Base-by-base conservation (phyloP, 1,140 invertebrate species). In the Delia radicum region DNA sequence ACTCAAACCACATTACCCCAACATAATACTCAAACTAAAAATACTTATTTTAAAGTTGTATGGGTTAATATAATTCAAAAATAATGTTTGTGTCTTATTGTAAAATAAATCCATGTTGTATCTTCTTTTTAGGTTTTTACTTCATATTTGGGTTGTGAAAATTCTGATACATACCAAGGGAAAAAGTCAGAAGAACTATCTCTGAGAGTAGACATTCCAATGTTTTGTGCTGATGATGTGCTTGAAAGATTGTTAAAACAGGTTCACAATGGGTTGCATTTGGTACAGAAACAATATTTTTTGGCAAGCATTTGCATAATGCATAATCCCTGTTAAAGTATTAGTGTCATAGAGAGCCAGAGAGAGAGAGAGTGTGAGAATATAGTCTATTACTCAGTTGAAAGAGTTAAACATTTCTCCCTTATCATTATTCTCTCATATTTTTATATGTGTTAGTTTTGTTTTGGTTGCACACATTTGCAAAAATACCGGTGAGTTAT, bases 391-490 rank as follows among this genome's bases (percentile, higher is more conserved):
- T n/a, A n/a, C n/a, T n/a, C n/a, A n/a, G n/a, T n/a, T n/a, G n/a
- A n/a, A n/a, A n/a, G n/a, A n/a, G n/a, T n/a, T n/a, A n/a, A n/a
- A n/a, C n/a, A 10, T 24, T 33, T 69, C 63, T 67, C 18, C 18
- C 21, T 18, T 62, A n/a, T 29, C 12, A 63, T 21, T 7, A 69
- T 33, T 69, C 29, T 69, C 62, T 69, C 33, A 61, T 37, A 21
- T 21, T 12, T 77, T 65, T 78, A 67, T 33, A 18, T 75, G 48
- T 79, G 79, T 82, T 75, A 78, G 82, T 79, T 80, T 83, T 83
- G 82, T 83, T 83, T 83, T 83, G 82, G 82, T 83, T 78, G 78
- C 80, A 81, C 61, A 73, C 79, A 81, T 63, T 75, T 72, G 79
- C 77, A 65, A 26, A n/a, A 71, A 15, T 75, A 61, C 74, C 67